phyloP scores from a whole-genome alignment of 30 jellyfish, hydroid and myxozoan genomes.

The Clytia hemisphaerica region DNA sequence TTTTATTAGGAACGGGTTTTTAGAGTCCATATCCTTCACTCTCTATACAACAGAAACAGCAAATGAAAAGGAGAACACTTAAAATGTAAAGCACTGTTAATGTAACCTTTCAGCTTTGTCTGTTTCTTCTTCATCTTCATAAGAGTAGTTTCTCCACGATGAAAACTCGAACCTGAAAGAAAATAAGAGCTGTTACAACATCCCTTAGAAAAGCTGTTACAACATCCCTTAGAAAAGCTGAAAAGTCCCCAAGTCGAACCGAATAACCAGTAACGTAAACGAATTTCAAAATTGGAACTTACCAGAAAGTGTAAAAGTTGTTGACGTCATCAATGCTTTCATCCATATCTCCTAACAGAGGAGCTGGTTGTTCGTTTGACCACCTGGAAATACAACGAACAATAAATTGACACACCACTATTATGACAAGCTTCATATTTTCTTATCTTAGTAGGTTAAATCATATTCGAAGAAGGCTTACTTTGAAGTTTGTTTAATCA shows the following conservation, averaged over 20 bases:
- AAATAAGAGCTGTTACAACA: background rate
- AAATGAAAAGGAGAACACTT: no score
- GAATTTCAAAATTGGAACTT: background rate
- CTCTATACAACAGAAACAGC: no score
- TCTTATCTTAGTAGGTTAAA: background rate
- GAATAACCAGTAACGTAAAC: background rate
- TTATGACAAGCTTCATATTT: background rate
- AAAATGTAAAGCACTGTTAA: background rate
- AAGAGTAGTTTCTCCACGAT: constrained; percentile 85
- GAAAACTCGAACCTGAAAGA: constrained; percentile 72
- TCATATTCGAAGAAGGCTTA: no score
- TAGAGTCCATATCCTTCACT: no score
- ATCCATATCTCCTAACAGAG: constrained; percentile 67
- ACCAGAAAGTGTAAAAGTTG: constrained; percentile 93
- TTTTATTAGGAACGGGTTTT: no score
- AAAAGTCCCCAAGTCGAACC: background rate
- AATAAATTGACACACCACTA: background rate
- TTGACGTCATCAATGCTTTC: constrained; percentile 59
- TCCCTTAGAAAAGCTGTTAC: background rate
- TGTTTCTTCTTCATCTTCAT: constrained; percentile 79
- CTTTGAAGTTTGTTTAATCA: no score
- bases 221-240: background rate
- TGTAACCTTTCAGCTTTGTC: constrained; percentile 67
- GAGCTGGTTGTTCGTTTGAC: constrained; percentile 84
- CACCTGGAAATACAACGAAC: constrained; percentile 56